phyloP scores from a whole-genome alignment of 2,888 invertebrate species.

The Fragum sueziense region DNA sequence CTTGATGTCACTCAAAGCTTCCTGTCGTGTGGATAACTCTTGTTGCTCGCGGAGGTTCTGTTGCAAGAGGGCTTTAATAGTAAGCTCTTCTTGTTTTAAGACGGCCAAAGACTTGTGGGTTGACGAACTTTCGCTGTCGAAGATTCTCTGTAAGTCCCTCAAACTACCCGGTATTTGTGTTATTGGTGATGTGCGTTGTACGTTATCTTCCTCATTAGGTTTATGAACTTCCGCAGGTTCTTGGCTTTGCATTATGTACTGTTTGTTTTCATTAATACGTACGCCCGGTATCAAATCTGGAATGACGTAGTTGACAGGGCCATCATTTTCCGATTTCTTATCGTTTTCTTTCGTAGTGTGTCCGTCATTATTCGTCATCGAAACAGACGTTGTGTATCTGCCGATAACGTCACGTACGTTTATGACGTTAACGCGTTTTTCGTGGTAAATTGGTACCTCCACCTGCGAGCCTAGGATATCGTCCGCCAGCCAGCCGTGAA shows the following conservation, averaged over 20 bases:
- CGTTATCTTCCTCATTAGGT: not conserved
- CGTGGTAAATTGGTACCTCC: not conserved
- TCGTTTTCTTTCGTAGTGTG: not conserved
- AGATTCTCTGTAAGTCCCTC: slow-evolving; percentile 36
- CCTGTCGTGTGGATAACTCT: slow-evolving; percentile 32
- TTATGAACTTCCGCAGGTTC: not conserved
- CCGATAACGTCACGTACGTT: slow-evolving; percentile 31
- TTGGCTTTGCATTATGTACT: too few species aligned
- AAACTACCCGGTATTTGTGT: slow-evolving; percentile 37
- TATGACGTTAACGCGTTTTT: not conserved
- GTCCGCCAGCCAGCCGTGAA: slow-evolving; percentile 55
- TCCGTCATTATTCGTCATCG: not conserved
- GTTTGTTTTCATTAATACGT: not conserved
- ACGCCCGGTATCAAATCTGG: not conserved
- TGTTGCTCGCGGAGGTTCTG: slow-evolving; percentile 51
- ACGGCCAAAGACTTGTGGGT: slow-evolving; percentile 35
- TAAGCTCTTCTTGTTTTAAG: slow-evolving; percentile 46
- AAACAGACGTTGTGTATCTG: not conserved
- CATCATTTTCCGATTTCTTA: not conserved
- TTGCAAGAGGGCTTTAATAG: slow-evolving; percentile 43
- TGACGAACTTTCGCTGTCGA: slow-evolving; percentile 28
- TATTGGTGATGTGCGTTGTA: slow-evolving; percentile 15
- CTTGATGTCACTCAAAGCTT: slow-evolving; percentile 39
- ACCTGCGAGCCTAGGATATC: slow-evolving; percentile 36
- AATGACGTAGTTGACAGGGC: not conserved